Evolutionary conservation across 2,113 vertebrate genomes (phyloP).

Genomic region (Laticauda laticaudata): DNA sequence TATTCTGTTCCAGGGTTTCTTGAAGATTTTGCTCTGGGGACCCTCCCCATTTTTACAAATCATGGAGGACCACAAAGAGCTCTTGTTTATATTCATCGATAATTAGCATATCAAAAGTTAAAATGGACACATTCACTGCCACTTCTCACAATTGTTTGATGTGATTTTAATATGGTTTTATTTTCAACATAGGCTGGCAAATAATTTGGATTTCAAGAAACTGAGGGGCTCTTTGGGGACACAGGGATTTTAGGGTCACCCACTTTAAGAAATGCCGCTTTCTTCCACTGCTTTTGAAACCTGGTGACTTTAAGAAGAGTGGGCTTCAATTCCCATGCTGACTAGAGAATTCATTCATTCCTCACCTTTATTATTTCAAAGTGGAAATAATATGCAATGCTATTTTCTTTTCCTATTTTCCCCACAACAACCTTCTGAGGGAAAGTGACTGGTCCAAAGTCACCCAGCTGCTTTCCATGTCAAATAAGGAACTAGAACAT

Average conservation of each 20-base stretch:
- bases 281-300: not conserved
- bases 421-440: not conserved
- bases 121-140: not conserved
- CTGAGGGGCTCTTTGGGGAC: not conserved
- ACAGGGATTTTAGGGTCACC: not conserved
- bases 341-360: not conserved
- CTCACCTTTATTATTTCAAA: not conserved
- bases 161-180: not conserved
- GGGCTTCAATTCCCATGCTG: not conserved
- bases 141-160: not conserved
- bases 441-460: not conserved
- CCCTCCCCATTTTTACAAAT: not conserved
- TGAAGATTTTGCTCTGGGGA: not conserved
- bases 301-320: not conserved
- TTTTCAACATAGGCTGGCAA: not conserved
- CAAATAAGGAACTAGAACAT: too few species aligned
- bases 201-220: not conserved
- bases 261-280: not conserved
- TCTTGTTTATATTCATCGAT: not conserved
- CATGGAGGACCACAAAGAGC: not conserved
- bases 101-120: not conserved
- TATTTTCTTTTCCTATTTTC: not conserved
- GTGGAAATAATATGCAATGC: not conserved
- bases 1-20: not conserved
- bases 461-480: not conserved